Evolutionary conservation across 2,888 invertebrate genomes (phyloP), one percentile per base, ranked within the genome.

Genomic region (Dendrolimus pini): DNA sequence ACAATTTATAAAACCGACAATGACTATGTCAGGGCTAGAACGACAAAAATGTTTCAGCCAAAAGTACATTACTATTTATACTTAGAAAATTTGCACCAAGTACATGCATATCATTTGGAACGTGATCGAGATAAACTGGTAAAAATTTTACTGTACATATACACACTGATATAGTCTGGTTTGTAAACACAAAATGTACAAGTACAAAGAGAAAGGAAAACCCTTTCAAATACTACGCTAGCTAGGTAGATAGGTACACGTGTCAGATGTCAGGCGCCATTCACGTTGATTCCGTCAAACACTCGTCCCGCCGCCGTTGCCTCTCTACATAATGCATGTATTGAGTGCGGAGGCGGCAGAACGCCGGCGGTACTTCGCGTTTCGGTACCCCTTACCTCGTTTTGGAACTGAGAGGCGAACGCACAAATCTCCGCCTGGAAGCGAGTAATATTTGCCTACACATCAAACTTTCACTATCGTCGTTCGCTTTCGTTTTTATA

Each of bases 391-490:
- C 79, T 80, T 82, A 82, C 73, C 74, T 77, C 82, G 77, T 85
- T 85, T 83, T 68, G 80, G 75, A 82, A 78, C 74, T 70, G 82
- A 78, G 83, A 78, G 70, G 72, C 71, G 72, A 80, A 84, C 84
- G 85, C 85, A 86, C 87, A 87, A 89, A 89, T 87, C 89, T 87
- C 85, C 77, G 83, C 80, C 78, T 84, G 79, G 77, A 78, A 85
- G 76, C 85, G 83, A 78, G 85, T 80, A 82, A 87, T 89, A 89
- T 89, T 89, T 89, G 88, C 89, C 86, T 87, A 89, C 89, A 90
- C 89, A 89, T 89, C 87, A 89, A 90, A 90, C 89, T 90, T 89
- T 90, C 89, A 90, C 89, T 89, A 88, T 88, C 89, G 75, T 69
- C 65, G 80, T 79, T 70, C 82, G 85, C 89, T 90, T 89, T 89